Conservation (phyloP, 2,888 invertebrate genomes). For the Thymelicus sylvestris region DNA sequence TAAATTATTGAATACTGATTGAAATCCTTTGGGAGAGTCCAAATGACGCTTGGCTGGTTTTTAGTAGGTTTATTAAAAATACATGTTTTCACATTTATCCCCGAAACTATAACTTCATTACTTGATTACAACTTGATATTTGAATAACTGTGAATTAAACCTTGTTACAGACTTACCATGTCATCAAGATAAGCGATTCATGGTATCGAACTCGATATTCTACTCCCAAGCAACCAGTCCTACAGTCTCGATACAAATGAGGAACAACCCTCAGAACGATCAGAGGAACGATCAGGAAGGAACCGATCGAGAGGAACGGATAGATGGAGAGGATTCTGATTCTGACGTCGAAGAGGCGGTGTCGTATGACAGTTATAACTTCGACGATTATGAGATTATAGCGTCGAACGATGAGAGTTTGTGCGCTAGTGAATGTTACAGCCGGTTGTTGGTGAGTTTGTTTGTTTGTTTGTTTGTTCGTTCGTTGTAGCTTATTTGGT, state of each 20-base stretch:
- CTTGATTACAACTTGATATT: too few species aligned
- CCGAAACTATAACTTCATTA: too few species aligned
- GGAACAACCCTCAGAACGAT: background rate
- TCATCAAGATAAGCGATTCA: slow-evolving; percentile 69
- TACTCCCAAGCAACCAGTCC: slow-evolving; percentile 57
- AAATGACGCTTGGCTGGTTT: too few species aligned
- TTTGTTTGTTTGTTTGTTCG: too few species aligned
- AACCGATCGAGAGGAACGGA: slow-evolving; percentile 5
- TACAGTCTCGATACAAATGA: slow-evolving; percentile 37
- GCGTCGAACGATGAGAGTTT: slow-evolving; percentile 60
- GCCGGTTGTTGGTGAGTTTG: slow-evolving; percentile 48
- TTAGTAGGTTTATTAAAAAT: too few species aligned
- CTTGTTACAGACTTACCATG: slow-evolving; percentile 69
- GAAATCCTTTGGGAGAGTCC: too few species aligned
- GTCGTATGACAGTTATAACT: slow-evolving; percentile 65
- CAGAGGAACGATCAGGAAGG: slow-evolving; percentile 13
- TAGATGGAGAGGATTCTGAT: slow-evolving; percentile 40
- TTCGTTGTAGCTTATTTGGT: too few species aligned
- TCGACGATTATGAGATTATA: slow-evolving; percentile 78
- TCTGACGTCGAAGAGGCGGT: slow-evolving; percentile 72
- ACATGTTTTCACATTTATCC: too few species aligned
- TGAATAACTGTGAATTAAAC: too few species aligned
- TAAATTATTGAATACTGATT: too few species aligned
- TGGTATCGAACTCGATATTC: slow-evolving; percentile 65
- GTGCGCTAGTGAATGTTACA: slow-evolving; percentile 51